Conservation (phyloP, 35 echinoderm and acorn worm genomes). For the Heliocidaris erythrogramma region DNA sequence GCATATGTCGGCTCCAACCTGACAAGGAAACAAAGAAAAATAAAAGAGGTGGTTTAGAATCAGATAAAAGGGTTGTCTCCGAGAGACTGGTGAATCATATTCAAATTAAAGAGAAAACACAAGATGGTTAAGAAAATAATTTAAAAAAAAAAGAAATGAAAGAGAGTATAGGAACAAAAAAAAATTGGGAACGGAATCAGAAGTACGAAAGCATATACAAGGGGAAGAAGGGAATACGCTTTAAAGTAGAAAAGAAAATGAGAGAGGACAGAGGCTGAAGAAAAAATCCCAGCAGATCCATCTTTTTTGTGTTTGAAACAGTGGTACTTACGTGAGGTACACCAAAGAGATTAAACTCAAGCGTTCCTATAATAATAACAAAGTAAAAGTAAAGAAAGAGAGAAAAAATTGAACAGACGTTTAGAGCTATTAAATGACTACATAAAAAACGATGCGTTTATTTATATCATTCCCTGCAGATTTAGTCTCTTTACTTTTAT, state of each 20-base stretch:
- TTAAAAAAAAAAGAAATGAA: background rate
- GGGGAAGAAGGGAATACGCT: too few relatives aligned
- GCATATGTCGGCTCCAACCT: constrained; percentile 92
- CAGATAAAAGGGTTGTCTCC: background rate
- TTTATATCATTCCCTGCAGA: too few relatives aligned
- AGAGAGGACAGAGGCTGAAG: too few relatives aligned
- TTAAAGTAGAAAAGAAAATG: too few relatives aligned
- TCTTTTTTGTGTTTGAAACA: too few relatives aligned
- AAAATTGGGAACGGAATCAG: background rate
- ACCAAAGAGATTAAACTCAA: constrained; percentile 88
- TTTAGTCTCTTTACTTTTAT: too few relatives aligned
- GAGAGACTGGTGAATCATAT: background rate
- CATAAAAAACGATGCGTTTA: too few relatives aligned
- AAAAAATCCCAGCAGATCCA: too few relatives aligned
- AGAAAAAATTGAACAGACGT: background rate
- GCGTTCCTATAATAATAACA: constrained; percentile 56
- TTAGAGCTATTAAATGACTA: too few relatives aligned
- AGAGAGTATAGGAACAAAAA: background rate
- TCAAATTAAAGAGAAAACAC: background rate
- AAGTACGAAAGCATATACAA: background rate
- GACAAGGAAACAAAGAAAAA: background rate
- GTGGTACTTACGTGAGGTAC: constrained; percentile 85
- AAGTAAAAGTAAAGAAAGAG: background rate
- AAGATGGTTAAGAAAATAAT: background rate
- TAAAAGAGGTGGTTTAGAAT: background rate